Conservation (phyloP, 2,888 invertebrate genomes). For the Himalopsyche anomala region DNA sequence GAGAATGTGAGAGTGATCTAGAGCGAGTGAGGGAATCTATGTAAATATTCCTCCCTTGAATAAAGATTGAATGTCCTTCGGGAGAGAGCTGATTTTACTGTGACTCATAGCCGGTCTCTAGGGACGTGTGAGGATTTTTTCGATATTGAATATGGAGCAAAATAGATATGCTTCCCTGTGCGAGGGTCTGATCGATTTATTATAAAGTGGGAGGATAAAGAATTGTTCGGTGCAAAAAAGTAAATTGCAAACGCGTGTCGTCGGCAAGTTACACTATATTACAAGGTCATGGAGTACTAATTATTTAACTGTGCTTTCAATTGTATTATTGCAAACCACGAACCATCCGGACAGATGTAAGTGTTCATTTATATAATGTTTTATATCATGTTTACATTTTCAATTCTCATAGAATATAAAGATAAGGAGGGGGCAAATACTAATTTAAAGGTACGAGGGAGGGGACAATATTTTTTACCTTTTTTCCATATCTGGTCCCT, state of each 20-base stretch:
- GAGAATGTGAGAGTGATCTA: constrained; percentile 29
- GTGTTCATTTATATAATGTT: too few species aligned
- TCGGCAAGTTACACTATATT: background rate
- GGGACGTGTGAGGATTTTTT: constrained; percentile 29
- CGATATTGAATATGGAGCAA: constrained; percentile 41
- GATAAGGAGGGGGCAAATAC: too few species aligned
- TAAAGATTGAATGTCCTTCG: constrained; percentile 40
- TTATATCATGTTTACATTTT: too few species aligned
- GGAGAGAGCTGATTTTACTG: constrained; percentile 42
- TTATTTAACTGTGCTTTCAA: too few species aligned
- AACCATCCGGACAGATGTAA: too few species aligned
- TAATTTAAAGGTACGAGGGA: too few species aligned
- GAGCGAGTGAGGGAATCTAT: constrained; percentile 42
- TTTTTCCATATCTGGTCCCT: too few species aligned
- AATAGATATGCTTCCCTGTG: constrained; percentile 1
- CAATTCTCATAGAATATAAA: too few species aligned
- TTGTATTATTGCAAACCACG: too few species aligned
- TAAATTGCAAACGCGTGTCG: background rate
- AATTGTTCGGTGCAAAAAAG: background rate
- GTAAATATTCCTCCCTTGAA: constrained; percentile 42
- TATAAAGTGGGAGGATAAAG: background rate
- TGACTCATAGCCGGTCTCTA: constrained; percentile 37
- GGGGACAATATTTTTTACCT: too few species aligned
- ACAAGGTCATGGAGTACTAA: too few species aligned
- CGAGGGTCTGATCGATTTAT: constrained; percentile 29